phyloP scores from a whole-genome alignment of 1,140 invertebrate genomes.

The Elysia chlorotica region DNA sequence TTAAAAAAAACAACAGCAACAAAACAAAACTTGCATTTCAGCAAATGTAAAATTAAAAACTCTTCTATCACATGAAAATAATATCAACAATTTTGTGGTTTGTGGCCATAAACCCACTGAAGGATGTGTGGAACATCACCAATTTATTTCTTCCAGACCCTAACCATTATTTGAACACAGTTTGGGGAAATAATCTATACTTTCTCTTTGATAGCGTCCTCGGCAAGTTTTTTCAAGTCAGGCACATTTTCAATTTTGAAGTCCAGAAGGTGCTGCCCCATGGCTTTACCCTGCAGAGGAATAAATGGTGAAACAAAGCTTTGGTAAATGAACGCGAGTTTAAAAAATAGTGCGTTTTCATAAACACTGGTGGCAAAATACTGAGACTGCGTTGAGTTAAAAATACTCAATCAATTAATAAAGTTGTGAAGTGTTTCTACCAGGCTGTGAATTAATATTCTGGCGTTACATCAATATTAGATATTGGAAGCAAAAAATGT shows the following conservation, averaged over 20 bases:
- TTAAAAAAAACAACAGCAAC: no score
- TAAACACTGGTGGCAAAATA: no score
- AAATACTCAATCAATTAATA: no score
- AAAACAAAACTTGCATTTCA: no score
- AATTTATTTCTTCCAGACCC: no score
- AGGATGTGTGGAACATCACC: no score
- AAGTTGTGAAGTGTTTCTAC: not conserved
- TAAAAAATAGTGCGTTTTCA: no score
- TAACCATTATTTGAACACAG: no score
- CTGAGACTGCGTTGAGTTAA: no score
- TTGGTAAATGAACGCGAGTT: no score
- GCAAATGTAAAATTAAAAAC: not conserved
- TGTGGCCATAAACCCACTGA: no score
- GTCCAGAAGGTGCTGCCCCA: conserved; percentile 63
- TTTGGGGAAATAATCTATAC: not conserved
- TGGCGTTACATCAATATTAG: not conserved
- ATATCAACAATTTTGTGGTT: not conserved
- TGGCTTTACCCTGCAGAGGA: conserved; percentile 61
- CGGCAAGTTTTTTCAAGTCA: conserved; percentile 29
- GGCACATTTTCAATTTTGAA: conserved; percentile 61
- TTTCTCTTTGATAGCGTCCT: not conserved
- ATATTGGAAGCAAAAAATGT: no score
- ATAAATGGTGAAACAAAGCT: conserved; percentile 2
- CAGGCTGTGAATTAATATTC: not conserved
- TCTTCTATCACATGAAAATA: not conserved